Conservation (phyloP, 2,888 invertebrate species). For the Apotomis turbidana region DNA sequence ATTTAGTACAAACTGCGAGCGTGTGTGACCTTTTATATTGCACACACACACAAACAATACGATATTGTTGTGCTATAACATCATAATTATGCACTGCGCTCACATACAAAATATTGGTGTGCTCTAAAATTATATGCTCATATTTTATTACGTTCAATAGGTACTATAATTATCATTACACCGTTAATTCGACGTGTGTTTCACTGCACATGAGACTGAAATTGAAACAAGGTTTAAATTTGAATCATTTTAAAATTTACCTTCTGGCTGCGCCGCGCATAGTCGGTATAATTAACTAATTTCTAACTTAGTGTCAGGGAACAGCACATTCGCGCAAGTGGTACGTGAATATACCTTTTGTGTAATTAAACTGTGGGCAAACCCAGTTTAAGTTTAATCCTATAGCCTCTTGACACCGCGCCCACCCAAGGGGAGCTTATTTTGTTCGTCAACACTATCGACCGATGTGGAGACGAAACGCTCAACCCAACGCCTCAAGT, state of each 20-base stretch:
- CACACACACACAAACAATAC: constrained; percentile 48
- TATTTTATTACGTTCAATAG: too few species aligned
- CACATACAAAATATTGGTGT: constrained; percentile 46
- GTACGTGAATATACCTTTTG: constrained; percentile 76
- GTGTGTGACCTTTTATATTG: constrained; percentile 57
- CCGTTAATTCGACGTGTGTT: neutral
- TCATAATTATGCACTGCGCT: constrained; percentile 29
- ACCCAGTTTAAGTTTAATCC: constrained; percentile 83
- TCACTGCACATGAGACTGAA: neutral
- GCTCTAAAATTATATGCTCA: neutral
- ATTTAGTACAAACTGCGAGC: constrained; percentile 60
- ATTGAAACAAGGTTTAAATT: constrained; percentile 20
- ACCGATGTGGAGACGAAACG: constrained; percentile 75
- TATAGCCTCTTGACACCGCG: constrained; percentile 83
- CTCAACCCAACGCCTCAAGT: constrained; percentile 64
- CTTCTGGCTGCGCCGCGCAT: constrained; percentile 66
- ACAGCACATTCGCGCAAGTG: constrained; percentile 68
- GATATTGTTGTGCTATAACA: neutral
- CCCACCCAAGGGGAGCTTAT: constrained; percentile 78
- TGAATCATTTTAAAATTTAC: constrained; percentile 69
- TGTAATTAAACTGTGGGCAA: constrained; percentile 82
- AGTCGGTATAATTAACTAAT: constrained; percentile 74
- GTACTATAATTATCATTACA: neutral
- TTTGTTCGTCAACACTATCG: constrained; percentile 83
- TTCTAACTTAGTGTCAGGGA: constrained; percentile 70